Conservation (phyloP, 2,113 vertebrate genomes). For the Dicaeum eximium region DNA sequence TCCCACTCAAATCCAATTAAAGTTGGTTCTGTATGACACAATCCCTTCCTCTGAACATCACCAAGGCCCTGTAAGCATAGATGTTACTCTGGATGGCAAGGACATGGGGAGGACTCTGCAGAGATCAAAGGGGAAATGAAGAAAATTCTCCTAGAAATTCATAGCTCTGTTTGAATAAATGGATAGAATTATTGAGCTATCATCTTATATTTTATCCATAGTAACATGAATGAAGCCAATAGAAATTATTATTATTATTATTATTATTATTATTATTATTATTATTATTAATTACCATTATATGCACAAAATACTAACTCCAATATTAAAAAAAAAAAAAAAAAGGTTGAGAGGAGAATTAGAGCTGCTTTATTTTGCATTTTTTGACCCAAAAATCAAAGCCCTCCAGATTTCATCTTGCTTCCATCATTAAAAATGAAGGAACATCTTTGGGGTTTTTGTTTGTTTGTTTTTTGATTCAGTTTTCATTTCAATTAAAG, state of each 20-base stretch:
- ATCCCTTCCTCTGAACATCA: neutral
- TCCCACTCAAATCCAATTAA: constrained; percentile 36
- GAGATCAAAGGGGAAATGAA: neutral
- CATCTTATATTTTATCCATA: neutral
- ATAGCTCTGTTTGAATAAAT: neutral
- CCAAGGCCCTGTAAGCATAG: neutral
- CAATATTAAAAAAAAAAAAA: neutral
- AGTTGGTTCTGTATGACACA: neutral
- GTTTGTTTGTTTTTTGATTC: neutral
- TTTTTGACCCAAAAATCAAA: neutral
- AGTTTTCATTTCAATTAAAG: neutral
- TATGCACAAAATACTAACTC: neutral
- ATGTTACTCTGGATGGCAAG: neutral
- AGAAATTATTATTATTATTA: neutral
- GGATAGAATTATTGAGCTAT: neutral
- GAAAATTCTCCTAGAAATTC: neutral
- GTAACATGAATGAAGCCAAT: neutral
- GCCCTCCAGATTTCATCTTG: neutral
- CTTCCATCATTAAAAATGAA: neutral
- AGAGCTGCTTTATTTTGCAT: neutral
- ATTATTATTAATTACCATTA: neutral
- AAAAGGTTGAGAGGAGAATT: neutral
- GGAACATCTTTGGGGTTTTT: neutral
- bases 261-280: neutral
- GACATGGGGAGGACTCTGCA: neutral